Evolutionary conservation across 2,888 invertebrate genomes (phyloP), one percentile per base, ranked within the genome.

Genomic region (Andrena camellia): DNA sequence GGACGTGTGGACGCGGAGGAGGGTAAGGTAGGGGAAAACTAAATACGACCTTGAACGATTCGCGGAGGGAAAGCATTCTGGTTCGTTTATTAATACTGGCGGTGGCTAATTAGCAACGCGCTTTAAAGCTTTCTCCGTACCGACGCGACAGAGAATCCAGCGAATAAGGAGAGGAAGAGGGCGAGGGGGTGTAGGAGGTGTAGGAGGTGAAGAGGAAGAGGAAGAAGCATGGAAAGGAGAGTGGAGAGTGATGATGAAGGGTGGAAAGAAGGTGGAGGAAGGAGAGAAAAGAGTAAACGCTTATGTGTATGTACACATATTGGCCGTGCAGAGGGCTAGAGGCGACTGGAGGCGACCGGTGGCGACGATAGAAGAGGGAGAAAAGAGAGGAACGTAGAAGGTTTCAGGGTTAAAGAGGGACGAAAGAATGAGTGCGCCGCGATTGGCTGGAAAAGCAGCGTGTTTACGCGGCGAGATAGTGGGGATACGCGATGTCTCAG

Each of bases 401-500:
- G 52, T 72, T 83, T 78, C 78, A 63, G 29, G 78, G 81, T 66
- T 73, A 81, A 66, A 73, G 79, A 57, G 81, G 75, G 71, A 78
- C 72, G 80, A 67, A 75, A 70, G 67, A 78, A 35, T 48, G 75
- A 31, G 75, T 35, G 83, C 72, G 60, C 52, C 23, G 76, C 60
- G 84, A 86, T 86, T 86, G 93, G 93, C 77, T 76, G 83, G 73
- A 63, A 33, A 20, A 57, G 77, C 83, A 73, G 66, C 76, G 72
- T 85, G 86, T 70, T 69, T 67, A 77, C 75, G 71, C 23, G 20
- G 57, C 50, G 69, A n/a, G 59, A 83, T 92, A 93, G 94, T 93
- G 93, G 93, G 93, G 93, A 86, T 74, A 62, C 71, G 77, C 60
- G 79, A 35, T 31, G 92, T 94, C 95, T 95, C 95, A 95, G 96